Base-by-base conservation (phyloP, 37 sponge, comb jelly and placozoan genomes). In the Diacarnus erythraeanus region DNA sequence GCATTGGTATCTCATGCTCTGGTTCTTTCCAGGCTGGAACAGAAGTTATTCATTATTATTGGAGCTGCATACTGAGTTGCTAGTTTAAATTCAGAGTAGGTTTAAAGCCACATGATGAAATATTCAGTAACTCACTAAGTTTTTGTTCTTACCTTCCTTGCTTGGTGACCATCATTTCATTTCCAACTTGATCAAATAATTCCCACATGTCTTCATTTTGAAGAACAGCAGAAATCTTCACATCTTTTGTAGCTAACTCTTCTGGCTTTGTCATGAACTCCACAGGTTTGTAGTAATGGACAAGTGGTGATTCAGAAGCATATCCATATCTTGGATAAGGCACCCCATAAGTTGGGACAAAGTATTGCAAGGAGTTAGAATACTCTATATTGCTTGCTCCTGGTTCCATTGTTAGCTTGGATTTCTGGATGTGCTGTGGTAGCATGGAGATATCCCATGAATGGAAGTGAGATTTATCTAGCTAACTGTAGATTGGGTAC, bases 91-190 rank as follows among this genome's bases (percentile, higher is more conserved):
- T n/a, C n/a, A n/a, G n/a, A n/a, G n/a, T n/a, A n/a, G n/a, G n/a
- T n/a, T n/a, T n/a, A n/a, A n/a, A n/a, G n/a, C n/a, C n/a, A n/a
- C n/a, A n/a, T n/a, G n/a, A n/a, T n/a, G n/a, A n/a, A n/a, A n/a
- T n/a, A n/a, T n/a, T n/a, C n/a, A n/a, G n/a, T n/a, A n/a, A n/a
- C n/a, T n/a, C n/a, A n/a, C n/a, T n/a, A n/a, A n/a, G n/a, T n/a
- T n/a, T n/a, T n/a, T n/a, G n/a, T n/a, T 4, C 70, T 77, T 34
- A 88, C 88, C 93, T 72, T 69, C 93, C 93, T 21, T 82, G 64
- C 59, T 87, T 88, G 3, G 93, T 88, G 6, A 92, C 88, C 63
- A 92, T 88, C 93, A 92, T 92, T 41, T 92, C 93, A 75, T 84
- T 92, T 4, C 88, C 89, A 12, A 80, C 82, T 5, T n/a, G 6